These are phyloP conservation scores for Heliconius sara DNA, from an alignment of 2,888 invertebrate species.

Conservation along the genomic window DNA sequence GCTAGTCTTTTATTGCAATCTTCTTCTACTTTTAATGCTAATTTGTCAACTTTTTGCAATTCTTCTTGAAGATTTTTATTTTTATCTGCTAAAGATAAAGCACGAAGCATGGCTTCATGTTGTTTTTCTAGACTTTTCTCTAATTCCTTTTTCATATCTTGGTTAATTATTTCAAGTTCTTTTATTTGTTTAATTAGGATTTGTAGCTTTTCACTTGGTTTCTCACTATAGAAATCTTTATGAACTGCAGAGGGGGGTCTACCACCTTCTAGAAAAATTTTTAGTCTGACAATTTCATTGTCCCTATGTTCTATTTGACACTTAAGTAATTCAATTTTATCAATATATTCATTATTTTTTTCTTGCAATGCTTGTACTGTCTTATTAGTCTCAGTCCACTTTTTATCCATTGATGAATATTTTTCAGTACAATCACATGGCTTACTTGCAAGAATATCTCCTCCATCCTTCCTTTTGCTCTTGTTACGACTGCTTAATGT, in stretches of 20 bases:
- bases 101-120: slow-evolving; percentile 92
- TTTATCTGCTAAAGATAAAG: slow-evolving; percentile 88
- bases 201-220: slow-evolving; percentile 80
- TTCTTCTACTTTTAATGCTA: slow-evolving; percentile 89
- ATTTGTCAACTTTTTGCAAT: slow-evolving; percentile 88
- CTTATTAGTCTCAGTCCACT: slow-evolving; percentile 71
- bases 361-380: slow-evolving; percentile 75
- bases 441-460: slow-evolving; percentile 54
- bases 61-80: slow-evolving; percentile 89
- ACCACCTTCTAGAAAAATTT: slow-evolving; percentile 88
- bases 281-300: slow-evolving; percentile 88
- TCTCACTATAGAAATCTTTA: slow-evolving; percentile 87
- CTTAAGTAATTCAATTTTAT: slow-evolving; percentile 72
- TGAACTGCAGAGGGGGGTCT: slow-evolving; percentile 85
- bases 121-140: slow-evolving; percentile 86
- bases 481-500: slow-evolving; percentile 76
- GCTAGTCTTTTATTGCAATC: slow-evolving; percentile 89
- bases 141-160: slow-evolving; percentile 74
- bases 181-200: slow-evolving; percentile 85
- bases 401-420: slow-evolving; percentile 67
- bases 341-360: slow-evolving; percentile 69
- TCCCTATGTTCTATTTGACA: slow-evolving; percentile 83
- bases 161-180: slow-evolving; percentile 84
- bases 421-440: slow-evolving; percentile 66
- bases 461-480: slow-evolving; percentile 67